phyloP scores from a whole-genome alignment of 2,113 vertebrate species.

The Dolichallabes microphthalmus region DNA sequence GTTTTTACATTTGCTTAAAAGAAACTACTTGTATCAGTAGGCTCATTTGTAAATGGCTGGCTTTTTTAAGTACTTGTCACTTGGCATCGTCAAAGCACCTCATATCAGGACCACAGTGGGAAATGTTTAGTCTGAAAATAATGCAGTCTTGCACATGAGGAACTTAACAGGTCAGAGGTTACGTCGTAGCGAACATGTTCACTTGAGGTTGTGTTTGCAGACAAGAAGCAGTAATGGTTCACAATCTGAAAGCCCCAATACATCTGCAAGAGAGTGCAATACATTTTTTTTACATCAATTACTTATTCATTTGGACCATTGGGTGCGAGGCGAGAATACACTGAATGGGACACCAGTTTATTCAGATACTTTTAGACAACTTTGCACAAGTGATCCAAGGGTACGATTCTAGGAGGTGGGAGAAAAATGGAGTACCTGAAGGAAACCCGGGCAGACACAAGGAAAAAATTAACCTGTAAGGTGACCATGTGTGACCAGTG shows the following conservation, averaged over 20 bases:
- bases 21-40: neutral
- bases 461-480: neutral
- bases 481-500: neutral
- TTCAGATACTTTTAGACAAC: neutral
- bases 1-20: neutral
- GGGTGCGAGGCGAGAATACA: neutral
- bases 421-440: neutral
- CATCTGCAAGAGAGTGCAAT: neutral
- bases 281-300: neutral
- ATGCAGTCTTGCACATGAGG: neutral
- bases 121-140: slow-evolving; percentile 22
- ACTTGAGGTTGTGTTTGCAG: slow-evolving; percentile 14
- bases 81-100: slow-evolving; percentile 30
- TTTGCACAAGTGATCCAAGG: neutral
- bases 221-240: slow-evolving; percentile 13
- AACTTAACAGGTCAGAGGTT: slow-evolving; percentile 27
- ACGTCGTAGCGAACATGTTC: slow-evolving; percentile 16
- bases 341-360: neutral
- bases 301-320: neutral
- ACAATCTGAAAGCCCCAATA: neutral
- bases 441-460: neutral
- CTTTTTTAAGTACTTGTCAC: slow-evolving; percentile 24
- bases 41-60: slow-evolving; percentile 28
- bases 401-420: neutral
- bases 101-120: slow-evolving; percentile 18